Conservation (phyloP, 2,888 invertebrate species). For the Idaea biselata region DNA sequence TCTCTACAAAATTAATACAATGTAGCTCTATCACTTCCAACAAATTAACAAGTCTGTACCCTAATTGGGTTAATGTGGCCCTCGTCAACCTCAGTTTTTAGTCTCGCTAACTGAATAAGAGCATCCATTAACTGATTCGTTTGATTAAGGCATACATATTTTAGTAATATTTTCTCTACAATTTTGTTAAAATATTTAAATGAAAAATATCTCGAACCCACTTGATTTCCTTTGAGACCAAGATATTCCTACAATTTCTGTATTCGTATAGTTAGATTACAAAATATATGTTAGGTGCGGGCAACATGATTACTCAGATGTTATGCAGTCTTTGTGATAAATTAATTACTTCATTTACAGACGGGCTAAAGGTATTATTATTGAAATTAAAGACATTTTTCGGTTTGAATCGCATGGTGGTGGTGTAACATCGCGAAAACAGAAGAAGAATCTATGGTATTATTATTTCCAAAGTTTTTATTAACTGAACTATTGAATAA, state of each 20-base stretch:
- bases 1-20: conserved; percentile 2
- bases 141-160: conserved; percentile 3
- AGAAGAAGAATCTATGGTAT: too few species aligned
- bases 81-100: conserved; percentile 2
- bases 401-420: too few species aligned
- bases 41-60: conserved; percentile 17
- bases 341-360: background rate
- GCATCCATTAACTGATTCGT: conserved; percentile 19
- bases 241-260: conserved; percentile 38
- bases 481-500: background rate
- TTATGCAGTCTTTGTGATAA: background rate
- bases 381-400: too few species aligned
- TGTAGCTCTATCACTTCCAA: conserved; percentile 8
- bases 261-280: conserved; percentile 30
- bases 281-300: conserved; percentile 4
- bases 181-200: conserved; percentile 26
- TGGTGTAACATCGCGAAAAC: too few species aligned
- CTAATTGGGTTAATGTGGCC: conserved; percentile 10
- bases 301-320: conserved; percentile 3
- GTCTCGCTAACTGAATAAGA: conserved; percentile 12
- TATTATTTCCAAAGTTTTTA: too few species aligned
- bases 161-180: background rate
- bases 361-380: too few species aligned
- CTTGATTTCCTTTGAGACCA: conserved; percentile 40
- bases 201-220: conserved; percentile 23